Conservation (phyloP, 2,113 vertebrate genomes). For the Rattus norvegicus region GRCr8 NC_086021.1:111472001-111472500, state of each 20-base stretch:
- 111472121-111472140: neutral
- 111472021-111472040: neutral
- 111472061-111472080: neutral
- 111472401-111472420: neutral
- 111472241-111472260: neutral
- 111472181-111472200: neutral
- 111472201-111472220: neutral
- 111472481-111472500: neutral
- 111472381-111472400: neutral
- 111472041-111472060: conserved; percentile 1
- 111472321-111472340: neutral
- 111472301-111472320: neutral
- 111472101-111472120: no score
- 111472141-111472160: neutral
- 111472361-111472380: neutral
- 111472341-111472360: neutral
- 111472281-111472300: neutral
- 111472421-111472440: neutral
- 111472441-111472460: neutral
- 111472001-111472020: conserved; percentile 11
- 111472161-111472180: neutral
- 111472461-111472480: neutral
- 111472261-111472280: neutral
- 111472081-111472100: neutral
- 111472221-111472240: neutral